Evolutionary conservation across 2,797 vertebrate species (phyloP).

Genomic region (Gephyroberyx darwinii): DNA sequence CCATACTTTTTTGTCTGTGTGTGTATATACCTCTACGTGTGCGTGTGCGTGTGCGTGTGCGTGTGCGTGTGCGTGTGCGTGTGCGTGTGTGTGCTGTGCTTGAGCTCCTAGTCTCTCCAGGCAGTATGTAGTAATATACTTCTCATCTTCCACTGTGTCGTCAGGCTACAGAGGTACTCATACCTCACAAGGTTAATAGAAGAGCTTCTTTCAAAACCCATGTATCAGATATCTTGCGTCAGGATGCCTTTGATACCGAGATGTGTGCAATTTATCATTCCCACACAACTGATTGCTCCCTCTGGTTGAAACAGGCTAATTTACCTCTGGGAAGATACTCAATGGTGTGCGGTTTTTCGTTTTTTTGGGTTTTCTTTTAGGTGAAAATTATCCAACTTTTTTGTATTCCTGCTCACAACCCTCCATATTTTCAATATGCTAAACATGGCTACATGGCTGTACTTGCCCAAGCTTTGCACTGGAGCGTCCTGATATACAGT

Average conservation of each 20-base stretch:
- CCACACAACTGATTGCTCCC: conserved; percentile 47
- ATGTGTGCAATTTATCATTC: conserved; percentile 33
- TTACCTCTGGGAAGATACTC: conserved; percentile 3
- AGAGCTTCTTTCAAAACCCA: conserved; percentile 44
- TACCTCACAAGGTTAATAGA: conserved; percentile 41
- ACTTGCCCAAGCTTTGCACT: not conserved
- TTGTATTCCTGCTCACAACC: not conserved
- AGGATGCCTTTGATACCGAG: conserved; percentile 36
- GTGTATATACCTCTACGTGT: conserved; percentile 1
- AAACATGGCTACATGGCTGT: not conserved
- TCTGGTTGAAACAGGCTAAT: conserved; percentile 10
- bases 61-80: conserved; percentile 1
- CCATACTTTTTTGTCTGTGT: not conserved
- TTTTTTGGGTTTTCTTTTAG: not conserved
- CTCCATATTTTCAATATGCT: no score
- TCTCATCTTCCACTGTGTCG: conserved; percentile 47
- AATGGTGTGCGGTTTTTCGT: not conserved
- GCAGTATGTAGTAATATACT: conserved; percentile 38
- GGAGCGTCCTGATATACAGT: no score
- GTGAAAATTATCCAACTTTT: no score
- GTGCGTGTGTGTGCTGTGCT: conserved; percentile 1
- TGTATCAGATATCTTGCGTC: conserved; percentile 51
- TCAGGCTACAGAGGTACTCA: conserved; percentile 65
- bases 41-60: conserved; percentile 21
- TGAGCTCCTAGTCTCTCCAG: conserved; percentile 2